phyloP scores from a whole-genome alignment of 2,797 vertebrate species.

The Pterois miles region DNA sequence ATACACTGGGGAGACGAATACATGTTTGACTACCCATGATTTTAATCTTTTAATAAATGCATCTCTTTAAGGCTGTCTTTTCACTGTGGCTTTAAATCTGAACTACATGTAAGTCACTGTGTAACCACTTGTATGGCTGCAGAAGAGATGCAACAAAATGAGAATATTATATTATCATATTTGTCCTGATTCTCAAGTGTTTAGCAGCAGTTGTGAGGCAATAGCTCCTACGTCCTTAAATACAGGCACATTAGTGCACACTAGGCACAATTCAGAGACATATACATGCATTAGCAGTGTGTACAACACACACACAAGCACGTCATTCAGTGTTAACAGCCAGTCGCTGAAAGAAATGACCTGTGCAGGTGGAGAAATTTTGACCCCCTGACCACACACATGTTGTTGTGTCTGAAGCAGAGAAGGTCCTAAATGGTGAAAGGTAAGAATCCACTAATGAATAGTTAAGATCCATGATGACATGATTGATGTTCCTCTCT shows the following conservation, averaged over 20 bases:
- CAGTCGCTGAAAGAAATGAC: conserved; percentile 37
- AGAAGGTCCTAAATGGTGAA: conserved; percentile 11
- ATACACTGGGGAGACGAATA: conserved; percentile 29
- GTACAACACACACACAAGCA: conserved; percentile 3
- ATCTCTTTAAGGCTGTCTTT: conserved; percentile 11
- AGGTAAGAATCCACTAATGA: conserved; percentile 23
- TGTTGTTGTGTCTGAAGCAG: conserved; percentile 34
- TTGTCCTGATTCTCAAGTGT: neutral
- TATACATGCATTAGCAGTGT: neutral
- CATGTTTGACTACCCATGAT: conserved; percentile 32
- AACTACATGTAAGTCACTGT: neutral
- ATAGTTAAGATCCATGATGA: conserved; percentile 6
- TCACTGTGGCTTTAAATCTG: neutral
- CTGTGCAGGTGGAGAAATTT: conserved; percentile 49
- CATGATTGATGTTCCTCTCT: conserved; percentile 20
- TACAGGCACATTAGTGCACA: neutral
- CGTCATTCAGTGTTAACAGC: conserved; percentile 38
- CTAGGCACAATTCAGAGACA: neutral
- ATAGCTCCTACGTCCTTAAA: neutral
- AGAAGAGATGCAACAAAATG: neutral
- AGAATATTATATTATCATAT: neutral
- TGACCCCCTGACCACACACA: conserved; percentile 35
- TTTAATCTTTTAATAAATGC: conserved; percentile 28
- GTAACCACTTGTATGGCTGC: neutral
- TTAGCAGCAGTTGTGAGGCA: neutral